Base-by-base conservation (phyloP, 2,113 vertebrate species). In the Ranitomeya imitator region DNA sequence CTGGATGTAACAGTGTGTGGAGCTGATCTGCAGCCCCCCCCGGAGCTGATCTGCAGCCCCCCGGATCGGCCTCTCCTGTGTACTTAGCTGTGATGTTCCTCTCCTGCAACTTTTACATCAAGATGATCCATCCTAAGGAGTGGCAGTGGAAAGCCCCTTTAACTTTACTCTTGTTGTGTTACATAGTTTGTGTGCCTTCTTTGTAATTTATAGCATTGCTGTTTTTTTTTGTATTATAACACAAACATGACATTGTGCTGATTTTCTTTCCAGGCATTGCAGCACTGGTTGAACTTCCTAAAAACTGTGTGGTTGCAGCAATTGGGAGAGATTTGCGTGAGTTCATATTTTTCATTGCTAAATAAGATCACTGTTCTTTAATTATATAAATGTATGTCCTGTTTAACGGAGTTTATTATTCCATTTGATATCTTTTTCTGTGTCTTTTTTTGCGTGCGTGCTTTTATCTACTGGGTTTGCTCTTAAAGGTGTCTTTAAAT, bases 281-380 rank as follows among this genome's bases (percentile, higher is more conserved):
- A 52, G 94, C 95, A 90, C 91, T 98, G 93, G 92, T 97, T 81
- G 97, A 98, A 92, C 92, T 99, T 91, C 97, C 97, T 6, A 96
- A 97, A 92, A 97, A 96, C 89, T 97, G 94, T 92, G 90, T 99
- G 15, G 97, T 95, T 2, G 97, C 96, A 77, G 97, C 97, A 6
- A 92, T 97, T 92, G 97, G 98, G 89, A 98, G 94, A 94, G 96
- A 97, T 85, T 94, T 99, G 67, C 94, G 98, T 99, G 90, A 95
- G 95, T 95, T 87, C 87, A 2, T 84, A 69, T 77, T 8, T 14
- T 80, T 89, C 89, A 77, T 79, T 7, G 7, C 26, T 76, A 52
- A 37, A 9, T 15, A 4, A 52, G 74, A 45, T 45, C 37, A 45
- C 37, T 31, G 26, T 31, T 31, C 26, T 31, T 31, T 31, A 31